Percentiles rank a stretch among this genome's conserved stretches.
These are phyloP conservation scores for Drosophila gaucha DNA, from an alignment of 2,888 invertebrate genomes.

Conservation along the genomic window DNA sequence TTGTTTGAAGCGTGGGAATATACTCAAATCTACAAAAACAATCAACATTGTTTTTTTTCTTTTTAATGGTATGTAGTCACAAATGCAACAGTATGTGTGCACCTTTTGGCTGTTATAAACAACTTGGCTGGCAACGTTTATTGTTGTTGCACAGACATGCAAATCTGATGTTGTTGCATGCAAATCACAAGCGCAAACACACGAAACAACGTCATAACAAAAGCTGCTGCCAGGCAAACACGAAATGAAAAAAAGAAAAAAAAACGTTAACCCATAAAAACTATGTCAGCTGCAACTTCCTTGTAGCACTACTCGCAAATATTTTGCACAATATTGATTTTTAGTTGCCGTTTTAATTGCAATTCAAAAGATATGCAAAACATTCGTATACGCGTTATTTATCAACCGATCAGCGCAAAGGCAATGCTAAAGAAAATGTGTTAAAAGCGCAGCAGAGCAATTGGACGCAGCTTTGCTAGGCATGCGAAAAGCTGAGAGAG, in stretches of 20 bases:
- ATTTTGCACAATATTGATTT: slow-evolving; percentile 43
- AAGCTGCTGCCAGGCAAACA: slow-evolving; percentile 20
- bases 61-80: not conserved
- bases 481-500: not conserved
- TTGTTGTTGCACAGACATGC: slow-evolving; percentile 45
- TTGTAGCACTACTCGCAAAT: not conserved
- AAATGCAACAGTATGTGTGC: slow-evolving; percentile 5
- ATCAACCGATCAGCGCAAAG: slow-evolving; percentile 29
- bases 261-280: slow-evolving; percentile 7
- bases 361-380: slow-evolving; percentile 45
- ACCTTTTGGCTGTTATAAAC: slow-evolving; percentile 27
- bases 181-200: slow-evolving; percentile 51
- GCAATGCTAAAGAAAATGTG: slow-evolving; percentile 13
- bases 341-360: slow-evolving; percentile 37
- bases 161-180: slow-evolving; percentile 44
- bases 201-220: slow-evolving; percentile 40
- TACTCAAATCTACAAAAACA: slow-evolving; percentile 4
- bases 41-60: slow-evolving; percentile 15
- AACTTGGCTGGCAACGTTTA: slow-evolving; percentile 21
- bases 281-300: slow-evolving; percentile 23
- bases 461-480: not conserved
- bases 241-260: slow-evolving; percentile 21
- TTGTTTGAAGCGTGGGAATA: slow-evolving; percentile 34
- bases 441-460: slow-evolving; percentile 18
- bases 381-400: slow-evolving; percentile 30